Base-by-base conservation (phyloP, 2,888 invertebrate species). In the Boloria euphrosyne region DNA sequence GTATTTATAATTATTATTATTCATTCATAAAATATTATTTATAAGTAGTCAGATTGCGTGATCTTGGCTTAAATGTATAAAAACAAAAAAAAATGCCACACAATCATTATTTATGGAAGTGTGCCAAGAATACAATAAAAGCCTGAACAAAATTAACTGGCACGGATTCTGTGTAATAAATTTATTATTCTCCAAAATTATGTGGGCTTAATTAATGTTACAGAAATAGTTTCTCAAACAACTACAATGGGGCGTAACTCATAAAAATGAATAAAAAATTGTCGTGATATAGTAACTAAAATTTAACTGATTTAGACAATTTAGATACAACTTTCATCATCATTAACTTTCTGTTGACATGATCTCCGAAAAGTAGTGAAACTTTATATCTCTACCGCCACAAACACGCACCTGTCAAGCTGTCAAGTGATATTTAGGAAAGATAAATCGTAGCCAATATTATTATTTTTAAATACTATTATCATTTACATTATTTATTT, bases 51-150 rank as follows among this genome's bases (percentile, higher is more conserved):
- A 70, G 17, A 70, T 75, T 73, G 68, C 66, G 72, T 72, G 75
- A 75, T 78, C 75, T 70, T 71, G 65, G 70, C 68, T 61, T 64
- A 64, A 49, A 67, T 47, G 27, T 50, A 59, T 53, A 57, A 65
- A 67, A 38, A 38, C 10, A 2, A 38, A 54, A 58, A 64, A 10
- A 55, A 80, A 86, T 83, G 84, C 78, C 78, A 80, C 80, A 81
- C 82, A 74, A 77, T 80, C 75, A 76, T n/a, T n/a, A n/a, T 63
- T 74, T 61, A 80, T 90, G 90, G 89, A 82, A 16, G 27, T 6
- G 43, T 31, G 81, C 90, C 89, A 90, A 78, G 59, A 70, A 73
- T 73, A 85, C 82, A 84, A 84, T 81, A 76, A 78, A 80, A 75
- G 78, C 60, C 78, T 79, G 78, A 79, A 87, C 85, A 85, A 84